phyloP scores from a whole-genome alignment of 2,797 vertebrate species.

The Amazona ochrocephala region DNA sequence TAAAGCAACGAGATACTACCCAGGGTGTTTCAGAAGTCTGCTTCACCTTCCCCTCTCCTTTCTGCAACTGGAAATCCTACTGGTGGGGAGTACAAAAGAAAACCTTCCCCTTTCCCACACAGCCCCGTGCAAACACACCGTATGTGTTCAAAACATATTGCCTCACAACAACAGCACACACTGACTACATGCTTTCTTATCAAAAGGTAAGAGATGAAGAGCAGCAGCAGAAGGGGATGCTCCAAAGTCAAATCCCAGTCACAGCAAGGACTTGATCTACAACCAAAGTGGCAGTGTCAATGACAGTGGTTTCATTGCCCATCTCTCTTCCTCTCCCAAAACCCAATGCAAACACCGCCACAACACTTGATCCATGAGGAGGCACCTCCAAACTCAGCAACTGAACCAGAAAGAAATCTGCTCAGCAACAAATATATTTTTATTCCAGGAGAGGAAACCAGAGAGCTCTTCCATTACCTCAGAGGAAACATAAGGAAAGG shows the following conservation, averaged over 20 bases:
- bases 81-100: neutral
- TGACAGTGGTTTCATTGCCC: rapidly evolving
- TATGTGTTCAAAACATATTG: neutral
- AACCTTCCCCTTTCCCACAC: neutral
- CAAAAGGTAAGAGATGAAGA: neutral
- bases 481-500: constrained; percentile 49
- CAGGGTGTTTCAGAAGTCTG: neutral
- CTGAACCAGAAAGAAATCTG: neutral
- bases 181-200: neutral
- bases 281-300: rapidly evolving
- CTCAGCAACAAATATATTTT: neutral
- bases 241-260: neutral
- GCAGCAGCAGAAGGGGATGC: neutral
- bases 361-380: neutral
- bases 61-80: neutral
- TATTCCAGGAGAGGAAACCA: constrained; percentile 20
- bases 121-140: neutral
- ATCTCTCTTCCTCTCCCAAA: neutral
- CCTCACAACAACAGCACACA: neutral
- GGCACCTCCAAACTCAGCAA: neutral
- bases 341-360: neutral
- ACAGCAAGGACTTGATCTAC: neutral
- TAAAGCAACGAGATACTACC: neutral
- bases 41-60: neutral
- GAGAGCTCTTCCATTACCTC: constrained; percentile 21